Evolutionary conservation across 2,797 vertebrate species (phyloP).

Genomic region (Aulostomus chinensis): DNA sequence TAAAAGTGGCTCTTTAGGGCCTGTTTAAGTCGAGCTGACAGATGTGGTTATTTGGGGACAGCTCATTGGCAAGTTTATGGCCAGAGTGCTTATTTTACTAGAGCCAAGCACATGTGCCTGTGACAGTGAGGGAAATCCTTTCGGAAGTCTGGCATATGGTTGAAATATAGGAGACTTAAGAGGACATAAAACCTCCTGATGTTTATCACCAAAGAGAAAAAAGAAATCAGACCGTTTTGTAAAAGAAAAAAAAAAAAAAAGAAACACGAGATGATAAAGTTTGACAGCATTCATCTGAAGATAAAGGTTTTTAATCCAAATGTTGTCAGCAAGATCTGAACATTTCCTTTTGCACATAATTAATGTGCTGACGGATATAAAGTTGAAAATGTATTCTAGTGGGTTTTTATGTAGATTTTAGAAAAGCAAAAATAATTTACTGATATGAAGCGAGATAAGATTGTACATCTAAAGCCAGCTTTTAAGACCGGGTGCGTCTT

Average conservation of each 20-base stretch:
- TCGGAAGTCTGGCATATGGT: slow-evolving; percentile 65
- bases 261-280: slow-evolving; percentile 19
- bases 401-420: no score
- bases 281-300: slow-evolving; percentile 7
- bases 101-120: slow-evolving; percentile 64
- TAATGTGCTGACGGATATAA: no score
- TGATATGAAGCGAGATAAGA: no score
- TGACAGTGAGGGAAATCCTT: slow-evolving; percentile 76
- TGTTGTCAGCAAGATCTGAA: slow-evolving; percentile 5
- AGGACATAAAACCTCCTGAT: slow-evolving; percentile 59
- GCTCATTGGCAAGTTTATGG: slow-evolving; percentile 76
- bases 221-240: slow-evolving; percentile 4
- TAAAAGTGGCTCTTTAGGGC: slow-evolving; percentile 67
- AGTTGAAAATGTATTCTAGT: no score
- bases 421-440: no score
- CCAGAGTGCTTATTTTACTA: slow-evolving; percentile 73
- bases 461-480: no score
- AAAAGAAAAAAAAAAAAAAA: no score
- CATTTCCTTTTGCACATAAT: slow-evolving; percentile 17
- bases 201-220: slow-evolving; percentile 25
- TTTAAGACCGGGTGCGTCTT: no score
- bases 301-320: slow-evolving; percentile 22
- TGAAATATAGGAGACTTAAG: slow-evolving; percentile 59
- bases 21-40: slow-evolving; percentile 70
- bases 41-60: slow-evolving; percentile 80